phyloP scores from a whole-genome alignment of 64 coral and sea anemone species.

The Hydrozoanthus tunicans region DNA sequence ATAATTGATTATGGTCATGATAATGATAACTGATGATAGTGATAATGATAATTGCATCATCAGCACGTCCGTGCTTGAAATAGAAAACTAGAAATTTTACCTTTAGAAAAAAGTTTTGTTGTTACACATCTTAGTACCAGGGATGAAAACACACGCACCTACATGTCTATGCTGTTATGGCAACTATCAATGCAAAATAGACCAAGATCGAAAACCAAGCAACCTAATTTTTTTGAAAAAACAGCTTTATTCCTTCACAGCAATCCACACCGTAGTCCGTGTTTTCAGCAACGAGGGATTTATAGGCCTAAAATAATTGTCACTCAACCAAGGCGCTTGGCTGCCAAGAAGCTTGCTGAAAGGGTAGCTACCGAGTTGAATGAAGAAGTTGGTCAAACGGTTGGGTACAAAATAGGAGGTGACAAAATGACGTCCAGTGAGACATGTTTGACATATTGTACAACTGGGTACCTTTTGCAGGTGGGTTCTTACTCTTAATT shows the following conservation, averaged over 20 bases:
- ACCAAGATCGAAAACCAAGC: too few species aligned
- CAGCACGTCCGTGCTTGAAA: too few species aligned
- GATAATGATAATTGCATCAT: too few species aligned
- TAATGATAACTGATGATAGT: too few species aligned
- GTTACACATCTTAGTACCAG: too few species aligned
- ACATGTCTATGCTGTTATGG: too few species aligned
- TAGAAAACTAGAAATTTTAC: too few species aligned
- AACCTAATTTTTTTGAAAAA: too few species aligned
- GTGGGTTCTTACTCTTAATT: neutral
- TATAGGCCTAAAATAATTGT: neutral
- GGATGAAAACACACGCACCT: too few species aligned
- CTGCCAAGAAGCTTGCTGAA: constrained; percentile 7
- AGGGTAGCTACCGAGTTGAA: neutral
- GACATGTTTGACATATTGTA: neutral
- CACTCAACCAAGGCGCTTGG: constrained; percentile 15
- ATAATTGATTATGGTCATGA: too few species aligned
- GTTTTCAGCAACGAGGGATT: neutral
- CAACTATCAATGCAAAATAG: too few species aligned
- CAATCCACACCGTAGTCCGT: neutral
- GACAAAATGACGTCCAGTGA: neutral
- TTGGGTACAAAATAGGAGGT: constrained; percentile 1
- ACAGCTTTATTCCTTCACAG: neutral
- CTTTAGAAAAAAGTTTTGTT: too few species aligned
- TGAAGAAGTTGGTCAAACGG: constrained; percentile 1
- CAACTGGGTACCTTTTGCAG: constrained; percentile 16